Evolutionary conservation across 2,113 vertebrate species (phyloP), one percentile per base, ranked within the genome.

Genomic region (Columbina picui): DNA sequence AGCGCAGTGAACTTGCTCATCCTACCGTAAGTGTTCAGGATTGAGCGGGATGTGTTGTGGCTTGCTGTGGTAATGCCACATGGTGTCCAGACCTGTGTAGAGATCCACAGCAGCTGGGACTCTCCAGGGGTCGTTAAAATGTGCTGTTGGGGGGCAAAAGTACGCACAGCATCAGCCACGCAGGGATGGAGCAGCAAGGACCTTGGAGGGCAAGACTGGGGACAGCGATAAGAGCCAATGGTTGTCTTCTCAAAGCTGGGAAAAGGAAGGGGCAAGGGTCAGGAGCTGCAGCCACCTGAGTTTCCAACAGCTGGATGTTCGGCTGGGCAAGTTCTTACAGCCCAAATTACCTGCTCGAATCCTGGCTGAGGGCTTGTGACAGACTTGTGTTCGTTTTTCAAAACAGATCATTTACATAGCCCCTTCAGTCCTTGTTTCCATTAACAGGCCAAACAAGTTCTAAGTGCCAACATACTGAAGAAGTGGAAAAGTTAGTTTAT

Each of bases 401-500:
- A 50, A 94, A 32, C 43, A 79, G 29, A 60, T 84, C 6, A 19
- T 83, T 79, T 49, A 16, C 64, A 39, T 93, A 76, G 92, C 60
- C 52, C 80, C 50, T 76, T 84, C 68, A n/a, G 68, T 57, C 78
- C 63, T 69, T 65, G 23, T 56, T 92, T 78, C 83, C 70, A 9
- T 68, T 80, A 89, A 43, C 22, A 81, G 64, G 16, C 71, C 73
- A 89, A 83, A 78, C 41, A 63, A 92, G 34, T 36, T 86, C 17
- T 26, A 73, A 92, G 94, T 71, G 89, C 91, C 69, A 92, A n/a
- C 76, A 25, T 39, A 74, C 75, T 59, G 50, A 81, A 92, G 71
- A 93, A 67, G 76, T 95, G 76, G 83, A 90, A 90, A 97, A 95
- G 88, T 81, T 84, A 47, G 52, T 92, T 95, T 95, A 75, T 53